Evolutionary conservation across 2,113 vertebrate genomes (phyloP).

Genomic region (Osmerus mordax): DNA sequence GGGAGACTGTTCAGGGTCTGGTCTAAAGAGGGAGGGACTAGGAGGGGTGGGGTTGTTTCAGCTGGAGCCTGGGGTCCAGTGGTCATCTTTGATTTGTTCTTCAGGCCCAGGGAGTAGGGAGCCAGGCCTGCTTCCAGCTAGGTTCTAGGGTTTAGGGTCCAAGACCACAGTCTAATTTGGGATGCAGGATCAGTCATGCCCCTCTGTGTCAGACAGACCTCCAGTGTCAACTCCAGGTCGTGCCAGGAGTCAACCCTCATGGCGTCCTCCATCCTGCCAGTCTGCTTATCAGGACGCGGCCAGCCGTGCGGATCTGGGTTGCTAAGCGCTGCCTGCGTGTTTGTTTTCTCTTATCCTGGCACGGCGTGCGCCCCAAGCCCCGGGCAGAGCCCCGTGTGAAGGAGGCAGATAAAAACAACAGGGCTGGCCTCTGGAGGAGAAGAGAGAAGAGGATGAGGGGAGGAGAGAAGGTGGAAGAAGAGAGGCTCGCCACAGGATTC

Average conservation of each 20-base stretch:
- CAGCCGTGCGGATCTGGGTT: conserved; percentile 68
- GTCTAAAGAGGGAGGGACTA: too few relatives aligned
- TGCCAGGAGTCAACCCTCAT: conserved; percentile 12
- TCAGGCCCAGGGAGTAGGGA: too few relatives aligned
- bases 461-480: conserved; percentile 18
- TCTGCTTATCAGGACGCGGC: conserved; percentile 70
- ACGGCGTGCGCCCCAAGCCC: conserved; percentile 31
- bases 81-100: too few relatives aligned
- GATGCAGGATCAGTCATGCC: conserved; percentile 25
- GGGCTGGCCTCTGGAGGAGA: conserved; percentile 41
- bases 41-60: too few relatives aligned
- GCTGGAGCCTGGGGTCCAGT: too few relatives aligned
- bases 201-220: conserved; percentile 16
- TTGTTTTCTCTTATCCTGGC: conserved; percentile 62
- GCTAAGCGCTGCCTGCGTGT: conserved; percentile 62
- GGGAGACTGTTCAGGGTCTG: too few relatives aligned
- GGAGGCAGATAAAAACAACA: conserved; percentile 66
- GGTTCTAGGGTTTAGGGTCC: too few relatives aligned
- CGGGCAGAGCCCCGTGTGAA: conserved; percentile 57
- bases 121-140: too few relatives aligned
- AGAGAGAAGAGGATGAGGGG: conserved; percentile 23
- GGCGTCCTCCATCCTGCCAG: conserved; percentile 50
- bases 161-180: neutral
- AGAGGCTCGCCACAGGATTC: conserved; percentile 56
- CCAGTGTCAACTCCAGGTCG: conserved; percentile 34